Evolutionary conservation across 2,797 vertebrate genomes (phyloP), one percentile per base, ranked within the genome.

Genomic region (Lithobates sylvaticus): DNA sequence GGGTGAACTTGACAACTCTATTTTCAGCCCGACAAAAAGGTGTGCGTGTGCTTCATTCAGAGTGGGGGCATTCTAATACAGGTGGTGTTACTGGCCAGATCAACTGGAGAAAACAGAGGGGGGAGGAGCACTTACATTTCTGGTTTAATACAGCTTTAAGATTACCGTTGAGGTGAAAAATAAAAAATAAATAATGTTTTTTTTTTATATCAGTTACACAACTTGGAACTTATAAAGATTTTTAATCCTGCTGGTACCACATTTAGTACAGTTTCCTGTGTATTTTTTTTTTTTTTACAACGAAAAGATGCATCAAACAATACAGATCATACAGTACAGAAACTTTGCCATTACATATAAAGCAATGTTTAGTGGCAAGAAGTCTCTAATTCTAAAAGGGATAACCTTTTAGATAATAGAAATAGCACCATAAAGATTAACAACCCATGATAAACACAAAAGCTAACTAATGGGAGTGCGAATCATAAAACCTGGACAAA

Each of bases 371-470:
- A 65, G 29, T 81, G 78, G 21, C 69, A 50, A 47, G 36, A 23
- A 34, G 54, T 69, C 50, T 78, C 58, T 12, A 21, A 84, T 58
- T 26, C 67, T 70, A 32, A 65, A 84, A 64, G 68, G 13, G 39
- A 72, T 75, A 34, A n/a, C 70, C 27, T 80, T 67, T 79, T 16
- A 71, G 16, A 39, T 64, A 74, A 68, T 34, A 21, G 23, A 85
- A 69, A 69, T 86, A 86, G 84, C 84, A 86, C 78, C 78, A 70
- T 86, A 64, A 21, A 61, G 34, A 81, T 81, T 73, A 39, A 36
- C 34, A 69, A 50, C 9, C 5, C 21, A 81, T 10, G 13, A 34
- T 78, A 34, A 29, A 65, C 58, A 50, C 6, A 78, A 29, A 70
- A 3, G 23, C 23, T 61, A 68, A 23, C 15, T 32, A n/a, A 26